These are phyloP conservation scores for Anguilla pacifica DNA, from an alignment of 2,797 vertebrate genomes.

Conservation along the genomic window DNA sequence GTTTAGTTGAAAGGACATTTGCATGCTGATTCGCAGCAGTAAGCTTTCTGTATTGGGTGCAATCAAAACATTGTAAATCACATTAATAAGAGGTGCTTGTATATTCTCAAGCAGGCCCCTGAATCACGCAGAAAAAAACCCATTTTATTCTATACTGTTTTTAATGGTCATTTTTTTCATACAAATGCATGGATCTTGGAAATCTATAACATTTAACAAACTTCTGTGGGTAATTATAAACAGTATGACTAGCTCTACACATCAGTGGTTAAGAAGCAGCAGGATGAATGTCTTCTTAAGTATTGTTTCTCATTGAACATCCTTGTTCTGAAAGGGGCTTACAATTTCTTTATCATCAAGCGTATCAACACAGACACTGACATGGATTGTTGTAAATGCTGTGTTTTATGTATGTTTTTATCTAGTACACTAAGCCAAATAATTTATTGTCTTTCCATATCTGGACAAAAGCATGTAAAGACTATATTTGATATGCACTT, in stretches of 20 bases:
- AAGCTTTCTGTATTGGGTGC: conserved; percentile 74
- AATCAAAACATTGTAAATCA: conserved; percentile 79
- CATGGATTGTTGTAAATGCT: neutral
- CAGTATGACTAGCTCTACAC: conserved; percentile 32
- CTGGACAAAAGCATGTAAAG: neutral
- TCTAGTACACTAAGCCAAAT: neutral
- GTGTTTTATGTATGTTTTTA: neutral
- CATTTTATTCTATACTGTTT: conserved; percentile 61
- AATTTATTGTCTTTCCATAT: neutral
- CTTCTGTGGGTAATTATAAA: neutral
- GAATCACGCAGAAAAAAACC: conserved; percentile 73
- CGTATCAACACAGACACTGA: neutral
- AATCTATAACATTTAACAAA: conserved; percentile 12
- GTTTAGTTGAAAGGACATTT: conserved; percentile 82
- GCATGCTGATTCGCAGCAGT: conserved; percentile 77
- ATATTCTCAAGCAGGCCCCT: conserved; percentile 70
- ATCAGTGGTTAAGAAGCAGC: conserved; percentile 17
- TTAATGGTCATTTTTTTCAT: conserved; percentile 61
- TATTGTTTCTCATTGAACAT: conserved; percentile 36
- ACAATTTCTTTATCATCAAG: conserved; percentile 1
- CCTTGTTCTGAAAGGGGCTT: conserved; percentile 41
- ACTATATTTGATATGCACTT: neutral
- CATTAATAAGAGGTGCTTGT: conserved; percentile 71
- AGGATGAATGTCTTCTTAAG: conserved; percentile 25
- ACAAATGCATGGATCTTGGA: neutral